These are phyloP conservation scores for Coleophora flavipennella DNA, from an alignment of 2,888 invertebrate genomes.

Conservation along the genomic window DNA sequence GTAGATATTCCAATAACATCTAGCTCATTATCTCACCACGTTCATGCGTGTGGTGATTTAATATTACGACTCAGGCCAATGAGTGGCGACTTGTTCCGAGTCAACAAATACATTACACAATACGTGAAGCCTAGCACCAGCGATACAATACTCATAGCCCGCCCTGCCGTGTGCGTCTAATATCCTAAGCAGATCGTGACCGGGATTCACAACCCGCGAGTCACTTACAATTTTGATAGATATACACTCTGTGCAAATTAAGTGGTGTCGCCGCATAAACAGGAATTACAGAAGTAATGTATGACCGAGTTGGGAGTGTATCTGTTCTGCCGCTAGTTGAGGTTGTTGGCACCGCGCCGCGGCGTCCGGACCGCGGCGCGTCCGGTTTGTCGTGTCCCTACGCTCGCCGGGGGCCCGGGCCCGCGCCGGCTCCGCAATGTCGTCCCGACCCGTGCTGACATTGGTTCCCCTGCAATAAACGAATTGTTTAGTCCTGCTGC, in stretches of 20 bases:
- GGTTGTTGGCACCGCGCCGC: neutral
- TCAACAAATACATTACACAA: slow-evolving; percentile 21
- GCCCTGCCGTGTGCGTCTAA: slow-evolving; percentile 15
- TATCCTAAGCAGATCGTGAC: slow-evolving; percentile 9
- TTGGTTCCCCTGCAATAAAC: slow-evolving; percentile 48
- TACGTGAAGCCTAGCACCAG: slow-evolving; percentile 34
- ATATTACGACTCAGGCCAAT: slow-evolving; percentile 33
- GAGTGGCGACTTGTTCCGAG: slow-evolving; percentile 27
- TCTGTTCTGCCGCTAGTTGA: neutral
- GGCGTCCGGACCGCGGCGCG: slow-evolving; percentile 2
- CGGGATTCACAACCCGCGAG: slow-evolving; percentile 1
- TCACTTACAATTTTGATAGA: slow-evolving; percentile 19
- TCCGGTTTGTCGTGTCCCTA: slow-evolving; percentile 24
- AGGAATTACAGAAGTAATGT: slow-evolving; percentile 9
- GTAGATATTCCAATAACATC: slow-evolving; percentile 30
- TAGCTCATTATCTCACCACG: slow-evolving; percentile 24
- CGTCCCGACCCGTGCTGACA: slow-evolving; percentile 65
- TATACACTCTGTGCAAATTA: slow-evolving; percentile 15
- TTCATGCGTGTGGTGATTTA: slow-evolving; percentile 25
- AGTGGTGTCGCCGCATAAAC: slow-evolving; percentile 19
- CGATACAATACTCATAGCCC: slow-evolving; percentile 12
- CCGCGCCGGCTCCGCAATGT: slow-evolving; percentile 44
- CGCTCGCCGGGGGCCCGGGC: slow-evolving; percentile 24
- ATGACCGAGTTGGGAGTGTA: neutral
- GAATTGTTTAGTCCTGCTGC: neutral